Percentiles rank a stretch among this genome's conserved stretches.
phyloP scores from a whole-genome alignment of 2,888 invertebrate genomes.

The Masnerella sp. region DNA sequence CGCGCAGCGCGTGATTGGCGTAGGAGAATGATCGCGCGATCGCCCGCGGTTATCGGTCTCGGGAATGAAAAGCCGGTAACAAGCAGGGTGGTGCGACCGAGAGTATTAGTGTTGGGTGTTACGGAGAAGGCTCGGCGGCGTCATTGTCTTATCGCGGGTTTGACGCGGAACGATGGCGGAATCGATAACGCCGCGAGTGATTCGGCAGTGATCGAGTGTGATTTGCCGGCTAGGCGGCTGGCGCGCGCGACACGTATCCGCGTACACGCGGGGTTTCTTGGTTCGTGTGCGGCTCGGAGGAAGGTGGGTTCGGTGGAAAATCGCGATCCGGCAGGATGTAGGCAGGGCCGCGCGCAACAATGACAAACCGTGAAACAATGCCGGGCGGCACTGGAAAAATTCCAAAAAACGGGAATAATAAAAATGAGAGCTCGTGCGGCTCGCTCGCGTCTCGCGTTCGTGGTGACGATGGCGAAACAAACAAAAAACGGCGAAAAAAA shows the following conservation, averaged over 20 bases:
- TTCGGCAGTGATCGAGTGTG: slow-evolving; percentile 74
- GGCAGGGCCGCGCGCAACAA: slow-evolving; percentile 72
- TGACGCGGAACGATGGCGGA: slow-evolving; percentile 67
- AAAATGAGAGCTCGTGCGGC: slow-evolving; percentile 73
- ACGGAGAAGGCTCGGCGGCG: slow-evolving; percentile 21
- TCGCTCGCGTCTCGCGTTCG: slow-evolving; percentile 59
- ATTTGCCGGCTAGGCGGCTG: slow-evolving; percentile 37
- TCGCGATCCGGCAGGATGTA: slow-evolving; percentile 67
- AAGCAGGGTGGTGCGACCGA: slow-evolving; percentile 34
- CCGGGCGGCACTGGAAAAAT: slow-evolving; percentile 77
- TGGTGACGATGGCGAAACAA: slow-evolving; percentile 57
- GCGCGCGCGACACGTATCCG: slow-evolving; percentile 15
- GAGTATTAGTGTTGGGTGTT: background rate
- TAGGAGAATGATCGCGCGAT: background rate
- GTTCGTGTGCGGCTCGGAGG: slow-evolving; percentile 45
- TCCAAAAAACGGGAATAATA: slow-evolving; percentile 77
- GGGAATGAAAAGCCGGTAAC: slow-evolving; percentile 57
- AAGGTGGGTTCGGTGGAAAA: slow-evolving; percentile 46
- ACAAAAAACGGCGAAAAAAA: slow-evolving; percentile 46
- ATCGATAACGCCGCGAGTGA: slow-evolving; percentile 76
- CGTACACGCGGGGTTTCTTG: slow-evolving; percentile 47
- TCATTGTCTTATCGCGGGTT: slow-evolving; percentile 59
- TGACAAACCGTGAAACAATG: slow-evolving; percentile 78
- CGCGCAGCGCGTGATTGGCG: background rate
- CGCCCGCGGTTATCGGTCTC: slow-evolving; percentile 43